Evolutionary conservation across 1,140 invertebrate species (phyloP).

Genomic region (Danaus plexippus): DNA sequence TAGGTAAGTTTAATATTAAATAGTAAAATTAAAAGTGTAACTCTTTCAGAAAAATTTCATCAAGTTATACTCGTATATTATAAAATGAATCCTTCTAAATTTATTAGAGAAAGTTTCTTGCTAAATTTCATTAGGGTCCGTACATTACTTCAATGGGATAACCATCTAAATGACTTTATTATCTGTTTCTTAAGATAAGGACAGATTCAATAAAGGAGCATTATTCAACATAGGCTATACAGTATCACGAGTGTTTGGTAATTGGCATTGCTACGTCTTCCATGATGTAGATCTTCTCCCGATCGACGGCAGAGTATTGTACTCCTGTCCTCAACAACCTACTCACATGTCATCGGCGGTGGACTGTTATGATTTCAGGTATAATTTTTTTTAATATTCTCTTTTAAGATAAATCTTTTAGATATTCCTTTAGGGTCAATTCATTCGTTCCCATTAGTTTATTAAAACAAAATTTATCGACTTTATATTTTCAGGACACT

Average conservation of each 20-base stretch:
- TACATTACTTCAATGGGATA: background rate
- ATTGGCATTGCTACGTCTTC: conserved; percentile 91
- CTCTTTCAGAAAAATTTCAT: no score
- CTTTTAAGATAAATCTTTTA: no score
- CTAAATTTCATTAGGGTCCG: background rate
- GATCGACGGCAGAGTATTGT: conserved; percentile 90
- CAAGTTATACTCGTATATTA: no score
- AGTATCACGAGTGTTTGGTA: conserved; percentile 82
- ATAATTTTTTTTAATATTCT: no score
- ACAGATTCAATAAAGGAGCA: conserved; percentile 86
- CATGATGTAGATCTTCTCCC: conserved; percentile 94
- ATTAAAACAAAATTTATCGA: no score
- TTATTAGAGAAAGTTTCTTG: no score
- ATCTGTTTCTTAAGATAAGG: conserved; percentile 11
- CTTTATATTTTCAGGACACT: no score
- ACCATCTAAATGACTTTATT: background rate
- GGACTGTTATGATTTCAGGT: conserved; percentile 69
- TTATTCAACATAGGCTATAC: conserved; percentile 92
- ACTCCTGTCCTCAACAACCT: conserved; percentile 88
- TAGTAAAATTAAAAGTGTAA: no score
- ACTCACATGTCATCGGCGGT: conserved; percentile 93
- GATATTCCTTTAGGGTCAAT: no score
- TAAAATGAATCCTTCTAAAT: no score
- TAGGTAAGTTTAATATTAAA: background rate
- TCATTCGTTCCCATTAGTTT: no score